A percentile compares a stretch with the other conserved stretches of the same genome.
Evolutionary conservation across 2,113 vertebrate genomes (phyloP).

Genomic region (Halcyon malimbica): DNA sequence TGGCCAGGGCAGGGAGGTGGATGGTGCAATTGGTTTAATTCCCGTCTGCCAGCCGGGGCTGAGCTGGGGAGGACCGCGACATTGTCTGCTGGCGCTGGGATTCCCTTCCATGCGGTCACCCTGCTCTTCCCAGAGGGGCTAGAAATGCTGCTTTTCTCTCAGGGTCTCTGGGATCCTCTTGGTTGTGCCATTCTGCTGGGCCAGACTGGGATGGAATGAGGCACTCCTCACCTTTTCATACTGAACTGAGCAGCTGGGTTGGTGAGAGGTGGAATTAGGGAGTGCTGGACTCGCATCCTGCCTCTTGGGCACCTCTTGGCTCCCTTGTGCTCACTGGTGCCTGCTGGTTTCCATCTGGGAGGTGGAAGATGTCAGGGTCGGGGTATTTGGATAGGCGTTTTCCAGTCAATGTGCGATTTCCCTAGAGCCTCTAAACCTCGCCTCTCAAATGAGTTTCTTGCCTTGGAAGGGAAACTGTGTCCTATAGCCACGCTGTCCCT

Average conservation of each 20-base stretch:
- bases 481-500: background rate
- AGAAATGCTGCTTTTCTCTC: background rate
- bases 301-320: background rate
- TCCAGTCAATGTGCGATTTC: background rate
- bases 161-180: background rate
- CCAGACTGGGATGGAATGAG: background rate
- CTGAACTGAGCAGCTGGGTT: background rate
- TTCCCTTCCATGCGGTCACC: background rate
- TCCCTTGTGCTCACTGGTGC: background rate
- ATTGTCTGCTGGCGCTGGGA: slow-evolving; percentile 3
- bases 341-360: background rate
- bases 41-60: background rate
- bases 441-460: background rate
- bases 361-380: background rate
- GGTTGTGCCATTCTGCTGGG: background rate
- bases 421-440: background rate
- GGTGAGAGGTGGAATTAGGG: background rate
- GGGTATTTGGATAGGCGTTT: background rate
- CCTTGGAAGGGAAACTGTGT: background rate
- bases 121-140: background rate
- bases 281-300: background rate
- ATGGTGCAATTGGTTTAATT: background rate
- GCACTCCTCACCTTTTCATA: background rate
- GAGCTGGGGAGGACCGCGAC: background rate
- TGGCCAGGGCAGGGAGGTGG: background rate